phyloP scores from a whole-genome alignment of 2,888 invertebrate genomes.

The Lepidocyrtoides sp. region DNA sequence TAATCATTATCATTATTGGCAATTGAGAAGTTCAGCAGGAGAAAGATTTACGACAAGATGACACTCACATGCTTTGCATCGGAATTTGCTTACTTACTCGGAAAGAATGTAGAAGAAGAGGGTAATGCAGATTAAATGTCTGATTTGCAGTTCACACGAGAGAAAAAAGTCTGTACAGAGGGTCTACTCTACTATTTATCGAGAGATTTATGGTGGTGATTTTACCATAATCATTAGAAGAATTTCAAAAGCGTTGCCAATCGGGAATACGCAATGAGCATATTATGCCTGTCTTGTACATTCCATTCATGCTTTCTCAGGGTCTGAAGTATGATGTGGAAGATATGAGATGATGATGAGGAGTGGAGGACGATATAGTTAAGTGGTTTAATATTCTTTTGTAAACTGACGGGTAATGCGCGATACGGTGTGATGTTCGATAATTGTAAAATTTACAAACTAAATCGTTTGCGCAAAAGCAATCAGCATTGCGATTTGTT shows the following conservation, averaged over 20 bases:
- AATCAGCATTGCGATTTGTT: too few species aligned
- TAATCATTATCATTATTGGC: slow-evolving; percentile 63
- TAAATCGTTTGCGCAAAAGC: too few species aligned
- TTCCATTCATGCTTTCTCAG: slow-evolving; percentile 7
- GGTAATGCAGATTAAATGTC: neutral
- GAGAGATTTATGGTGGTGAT: slow-evolving; percentile 41
- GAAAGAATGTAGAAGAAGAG: neutral
- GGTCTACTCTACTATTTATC: neutral
- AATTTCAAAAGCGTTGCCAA: neutral
- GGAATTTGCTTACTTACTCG: neutral
- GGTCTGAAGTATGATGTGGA: neutral
- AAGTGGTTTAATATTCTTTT: too few species aligned
- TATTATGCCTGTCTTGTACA: neutral
- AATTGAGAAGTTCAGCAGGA: slow-evolving; percentile 48
- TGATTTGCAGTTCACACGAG: neutral
- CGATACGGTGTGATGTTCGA: too few species aligned
- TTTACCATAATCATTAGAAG: neutral
- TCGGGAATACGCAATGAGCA: neutral
- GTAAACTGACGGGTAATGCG: too few species aligned
- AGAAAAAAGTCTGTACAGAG: neutral
- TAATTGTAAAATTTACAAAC: too few species aligned
- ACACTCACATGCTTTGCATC: slow-evolving; percentile 1
- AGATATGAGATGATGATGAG: neutral
- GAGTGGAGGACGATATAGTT: too few species aligned
- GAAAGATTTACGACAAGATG: slow-evolving; percentile 53